A percentile compares a stretch with the other conserved stretches of the same genome.
Conservation (phyloP, 2,888 invertebrate species). For the Metellina segmentata region DNA sequence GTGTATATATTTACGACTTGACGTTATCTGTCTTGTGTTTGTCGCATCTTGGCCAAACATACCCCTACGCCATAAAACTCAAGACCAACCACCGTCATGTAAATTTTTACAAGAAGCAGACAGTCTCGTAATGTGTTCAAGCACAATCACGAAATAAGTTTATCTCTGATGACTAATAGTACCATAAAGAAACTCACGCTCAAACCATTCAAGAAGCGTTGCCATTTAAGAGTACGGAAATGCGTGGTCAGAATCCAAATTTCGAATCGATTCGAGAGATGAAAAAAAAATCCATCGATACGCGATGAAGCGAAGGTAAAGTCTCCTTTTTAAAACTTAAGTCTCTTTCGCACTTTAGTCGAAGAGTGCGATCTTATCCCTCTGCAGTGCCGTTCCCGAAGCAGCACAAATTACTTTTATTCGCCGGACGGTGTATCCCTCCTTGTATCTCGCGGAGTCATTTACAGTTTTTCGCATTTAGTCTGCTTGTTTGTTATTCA, state of each 20-base stretch:
- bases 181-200: not conserved
- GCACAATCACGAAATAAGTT: no score
- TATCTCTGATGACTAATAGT: no score
- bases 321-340: not conserved
- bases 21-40: no score
- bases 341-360: not conserved
- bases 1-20: no score
- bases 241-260: not conserved
- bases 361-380: not conserved
- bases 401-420: not conserved
- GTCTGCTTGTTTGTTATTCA: not conserved
- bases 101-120: no score
- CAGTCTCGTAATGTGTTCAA: no score
- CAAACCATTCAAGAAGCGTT: not conserved
- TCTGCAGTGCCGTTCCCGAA: not conserved
- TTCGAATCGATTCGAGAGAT: not conserved
- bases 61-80: no score
- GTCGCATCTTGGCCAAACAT: no score
- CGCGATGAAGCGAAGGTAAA: not conserved
- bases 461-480: not conserved
- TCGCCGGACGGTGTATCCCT: not conserved
- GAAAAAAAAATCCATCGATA: not conserved
- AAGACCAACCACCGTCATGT: no score
- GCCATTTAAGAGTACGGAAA: not conserved
- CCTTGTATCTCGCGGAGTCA: not conserved